These are phyloP conservation scores for Numenius arquata DNA, from an alignment of 2,113 vertebrate species.

Conservation along the genomic window DNA sequence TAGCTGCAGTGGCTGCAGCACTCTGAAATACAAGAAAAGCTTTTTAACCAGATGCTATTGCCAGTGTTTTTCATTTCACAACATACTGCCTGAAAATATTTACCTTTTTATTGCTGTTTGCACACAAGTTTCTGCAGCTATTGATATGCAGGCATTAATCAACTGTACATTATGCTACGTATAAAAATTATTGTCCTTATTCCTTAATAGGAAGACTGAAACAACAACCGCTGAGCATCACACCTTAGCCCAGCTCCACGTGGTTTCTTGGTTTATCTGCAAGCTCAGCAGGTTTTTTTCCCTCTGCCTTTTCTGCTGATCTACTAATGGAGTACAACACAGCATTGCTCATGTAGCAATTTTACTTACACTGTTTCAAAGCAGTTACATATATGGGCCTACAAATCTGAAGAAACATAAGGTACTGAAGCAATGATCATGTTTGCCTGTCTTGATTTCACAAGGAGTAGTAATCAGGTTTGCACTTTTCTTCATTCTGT, in stretches of 20 bases:
- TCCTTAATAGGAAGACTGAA: neutral
- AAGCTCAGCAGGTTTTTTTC: neutral
- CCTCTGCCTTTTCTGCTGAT: neutral
- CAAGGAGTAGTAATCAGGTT: neutral
- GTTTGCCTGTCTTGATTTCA: neutral
- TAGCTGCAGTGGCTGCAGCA: slow-evolving; percentile 96
- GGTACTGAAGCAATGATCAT: neutral
- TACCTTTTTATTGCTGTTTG: neutral
- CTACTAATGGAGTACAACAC: neutral
- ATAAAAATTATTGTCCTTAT: neutral
- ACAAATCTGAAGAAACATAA: neutral
- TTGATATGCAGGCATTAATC: neutral
- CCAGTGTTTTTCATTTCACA: neutral
- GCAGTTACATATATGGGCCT: neutral
- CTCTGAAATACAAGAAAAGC: slow-evolving; percentile 77
- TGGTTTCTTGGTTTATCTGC: neutral
- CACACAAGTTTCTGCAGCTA: neutral
- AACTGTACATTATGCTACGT: neutral
- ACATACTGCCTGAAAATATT: neutral
- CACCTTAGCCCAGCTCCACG: rapidly evolving
- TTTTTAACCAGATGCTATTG: neutral
- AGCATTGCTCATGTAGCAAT: neutral
- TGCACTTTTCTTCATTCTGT: neutral
- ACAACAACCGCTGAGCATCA: neutral
- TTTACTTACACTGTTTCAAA: neutral